Percentiles rank a stretch among this genome's conserved stretches.
phyloP scores from a whole-genome alignment of 2,888 invertebrate genomes.

The Steromphala cineraria region DNA sequence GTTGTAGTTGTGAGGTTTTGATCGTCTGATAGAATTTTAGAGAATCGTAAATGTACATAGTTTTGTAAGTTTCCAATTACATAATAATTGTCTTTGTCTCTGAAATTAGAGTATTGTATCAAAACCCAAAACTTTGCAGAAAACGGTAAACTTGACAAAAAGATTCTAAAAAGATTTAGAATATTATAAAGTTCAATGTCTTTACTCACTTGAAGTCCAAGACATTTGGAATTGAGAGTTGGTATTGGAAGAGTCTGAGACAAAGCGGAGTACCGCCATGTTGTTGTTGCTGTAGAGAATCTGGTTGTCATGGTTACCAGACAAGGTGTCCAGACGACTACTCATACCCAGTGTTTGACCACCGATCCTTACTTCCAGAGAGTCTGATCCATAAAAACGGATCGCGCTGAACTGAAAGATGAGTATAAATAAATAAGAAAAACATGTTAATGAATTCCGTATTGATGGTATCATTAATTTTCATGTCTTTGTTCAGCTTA shows the following conservation, averaged over 20 bases:
- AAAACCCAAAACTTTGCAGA: background rate
- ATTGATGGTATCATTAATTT: too few species aligned
- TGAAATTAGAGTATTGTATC: too few species aligned
- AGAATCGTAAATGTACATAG: background rate
- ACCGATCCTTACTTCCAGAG: slow-evolving; percentile 3
- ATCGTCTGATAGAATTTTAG: background rate
- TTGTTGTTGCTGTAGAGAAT: slow-evolving; percentile 17
- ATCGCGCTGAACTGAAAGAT: background rate
- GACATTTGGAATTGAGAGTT: background rate
- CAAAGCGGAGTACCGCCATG: background rate
- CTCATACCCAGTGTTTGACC: background rate
- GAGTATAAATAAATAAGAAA: background rate
- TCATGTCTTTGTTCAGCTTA: too few species aligned
- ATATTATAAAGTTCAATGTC: too few species aligned
- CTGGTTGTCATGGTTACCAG: background rate
- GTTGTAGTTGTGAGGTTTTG: background rate
- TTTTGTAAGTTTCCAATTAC: too few species aligned
- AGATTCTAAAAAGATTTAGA: too few species aligned
- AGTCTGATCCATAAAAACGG: background rate
- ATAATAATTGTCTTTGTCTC: too few species aligned
- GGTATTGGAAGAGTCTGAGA: background rate
- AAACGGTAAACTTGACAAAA: background rate
- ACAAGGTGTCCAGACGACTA: background rate
- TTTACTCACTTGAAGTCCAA: background rate
- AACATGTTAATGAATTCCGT: too few species aligned